phyloP scores from a whole-genome alignment of 23 tunicate genomes.

The Botrylloides violaceus region DNA sequence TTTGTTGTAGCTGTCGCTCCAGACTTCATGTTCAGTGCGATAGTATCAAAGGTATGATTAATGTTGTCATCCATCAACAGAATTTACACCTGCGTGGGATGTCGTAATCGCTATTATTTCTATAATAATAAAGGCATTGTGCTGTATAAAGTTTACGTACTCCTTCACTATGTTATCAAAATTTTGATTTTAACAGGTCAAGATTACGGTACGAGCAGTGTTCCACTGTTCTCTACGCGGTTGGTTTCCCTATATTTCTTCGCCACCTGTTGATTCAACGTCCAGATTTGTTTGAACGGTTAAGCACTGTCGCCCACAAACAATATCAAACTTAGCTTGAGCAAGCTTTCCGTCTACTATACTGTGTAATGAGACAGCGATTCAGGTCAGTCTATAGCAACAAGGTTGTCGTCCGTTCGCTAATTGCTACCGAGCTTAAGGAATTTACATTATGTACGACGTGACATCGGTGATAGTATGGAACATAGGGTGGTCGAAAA shows the following conservation, averaged over 20 bases:
- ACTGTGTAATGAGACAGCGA: constrained; percentile 1
- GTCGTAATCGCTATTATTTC: too few species aligned
- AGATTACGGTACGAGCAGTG: background rate
- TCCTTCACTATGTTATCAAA: too few species aligned
- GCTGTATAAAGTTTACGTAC: too few species aligned
- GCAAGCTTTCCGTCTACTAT: background rate
- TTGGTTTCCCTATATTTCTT: constrained; percentile 3
- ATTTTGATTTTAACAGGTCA: background rate
- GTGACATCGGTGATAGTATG: background rate
- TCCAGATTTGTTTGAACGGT: background rate
- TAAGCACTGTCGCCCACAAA: constrained; percentile 2
- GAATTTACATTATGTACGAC: background rate
- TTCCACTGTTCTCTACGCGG: background rate
- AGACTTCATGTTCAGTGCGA: too few species aligned
- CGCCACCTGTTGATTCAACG: constrained; percentile 1
- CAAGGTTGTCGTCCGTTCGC: background rate
- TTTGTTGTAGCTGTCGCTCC: too few species aligned
- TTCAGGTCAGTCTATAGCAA: background rate
- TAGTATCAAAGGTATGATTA: too few species aligned
- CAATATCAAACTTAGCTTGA: background rate
- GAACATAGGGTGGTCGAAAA: background rate
- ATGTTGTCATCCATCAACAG: too few species aligned
- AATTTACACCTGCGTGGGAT: too few species aligned
- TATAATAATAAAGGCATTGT: too few species aligned
- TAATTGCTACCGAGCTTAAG: background rate